Evolutionary conservation across 2,113 vertebrate genomes (phyloP).

Genomic region (Neogobius melanostomus): DNA sequence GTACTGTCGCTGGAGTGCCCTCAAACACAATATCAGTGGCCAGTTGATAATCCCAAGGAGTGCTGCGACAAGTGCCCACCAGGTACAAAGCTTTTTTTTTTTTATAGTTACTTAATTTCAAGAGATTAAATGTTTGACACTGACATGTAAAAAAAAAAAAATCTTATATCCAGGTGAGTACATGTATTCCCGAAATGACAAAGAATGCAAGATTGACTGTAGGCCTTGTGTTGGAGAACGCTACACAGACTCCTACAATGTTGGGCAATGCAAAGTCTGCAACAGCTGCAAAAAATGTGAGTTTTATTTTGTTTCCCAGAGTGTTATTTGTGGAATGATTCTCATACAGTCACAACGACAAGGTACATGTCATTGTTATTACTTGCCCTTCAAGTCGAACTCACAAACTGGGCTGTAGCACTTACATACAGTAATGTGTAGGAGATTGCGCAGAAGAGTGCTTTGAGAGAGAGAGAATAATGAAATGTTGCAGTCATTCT

Average conservation of each 20-base stretch:
- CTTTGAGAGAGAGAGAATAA: no score
- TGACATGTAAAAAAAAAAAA: neutral
- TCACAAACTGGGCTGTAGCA: no score
- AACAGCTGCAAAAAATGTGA: slow-evolving; percentile 42
- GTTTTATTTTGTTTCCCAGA: slow-evolving; percentile 16
- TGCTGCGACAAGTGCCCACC: slow-evolving; percentile 58
- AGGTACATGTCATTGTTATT: no score
- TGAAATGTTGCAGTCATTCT: no score
- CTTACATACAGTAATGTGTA: no score
- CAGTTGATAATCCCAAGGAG: fast-evolving
- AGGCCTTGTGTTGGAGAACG: fast-evolving
- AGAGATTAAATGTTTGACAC: neutral
- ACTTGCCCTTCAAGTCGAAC: no score
- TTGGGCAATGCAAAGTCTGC: slow-evolving; percentile 26
- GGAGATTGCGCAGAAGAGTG: no score
- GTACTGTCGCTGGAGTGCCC: slow-evolving; percentile 13
- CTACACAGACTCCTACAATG: slow-evolving; percentile 28
- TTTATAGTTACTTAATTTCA: neutral
- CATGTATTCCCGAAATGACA: fast-evolving
- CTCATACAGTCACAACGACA: no score
- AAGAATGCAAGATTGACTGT: fast-evolving
- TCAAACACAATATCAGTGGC: slow-evolving; percentile 31
- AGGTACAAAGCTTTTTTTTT: slow-evolving; percentile 41
- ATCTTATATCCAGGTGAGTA: slow-evolving; percentile 30
- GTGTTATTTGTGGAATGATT: no score